Percentiles rank a stretch among this genome's conserved stretches.
Evolutionary conservation across 2,113 vertebrate species (phyloP).

Genomic region (Salvelinus alpinus): DNA sequence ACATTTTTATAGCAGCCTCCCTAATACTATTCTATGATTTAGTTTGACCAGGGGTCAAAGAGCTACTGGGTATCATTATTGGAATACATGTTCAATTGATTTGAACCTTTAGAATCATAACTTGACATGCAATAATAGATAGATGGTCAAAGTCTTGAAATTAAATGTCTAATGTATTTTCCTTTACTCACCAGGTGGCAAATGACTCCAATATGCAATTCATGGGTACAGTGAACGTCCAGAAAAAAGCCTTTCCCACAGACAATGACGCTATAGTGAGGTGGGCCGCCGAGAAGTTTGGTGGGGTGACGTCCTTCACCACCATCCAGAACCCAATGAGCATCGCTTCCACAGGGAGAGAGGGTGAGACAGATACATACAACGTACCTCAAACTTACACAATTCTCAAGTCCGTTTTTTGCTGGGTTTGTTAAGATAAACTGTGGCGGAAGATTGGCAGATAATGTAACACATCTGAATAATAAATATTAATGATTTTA

Average conservation of each 20-base stretch:
- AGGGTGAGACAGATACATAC: slow-evolving; percentile 52
- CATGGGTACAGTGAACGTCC: background rate
- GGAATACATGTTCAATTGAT: too few species aligned
- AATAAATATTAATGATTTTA: slow-evolving; percentile 10
- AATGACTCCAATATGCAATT: background rate
- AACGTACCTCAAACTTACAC: background rate
- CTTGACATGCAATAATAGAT: too few species aligned
- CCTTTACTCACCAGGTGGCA: slow-evolving; percentile 40
- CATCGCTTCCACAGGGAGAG: slow-evolving; percentile 52
- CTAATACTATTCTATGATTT: too few species aligned
- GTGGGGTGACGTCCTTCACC: slow-evolving; percentile 78
- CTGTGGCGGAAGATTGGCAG: background rate
- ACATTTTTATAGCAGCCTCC: too few species aligned
- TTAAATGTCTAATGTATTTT: background rate
- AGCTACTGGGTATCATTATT: too few species aligned
- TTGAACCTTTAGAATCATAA: too few species aligned
- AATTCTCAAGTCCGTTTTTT: background rate
- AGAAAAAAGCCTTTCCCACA: slow-evolving; percentile 23
- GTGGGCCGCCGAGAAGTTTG: slow-evolving; percentile 68
- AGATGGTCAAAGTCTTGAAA: too few species aligned
- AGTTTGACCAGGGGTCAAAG: too few species aligned
- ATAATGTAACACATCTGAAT: background rate
- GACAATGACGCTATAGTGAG: slow-evolving; percentile 62
- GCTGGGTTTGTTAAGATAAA: too few species aligned
- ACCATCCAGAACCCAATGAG: slow-evolving; percentile 58